Conservation (phyloP, 2,888 invertebrate genomes). For the Drosophila nigritarsus region DNA sequence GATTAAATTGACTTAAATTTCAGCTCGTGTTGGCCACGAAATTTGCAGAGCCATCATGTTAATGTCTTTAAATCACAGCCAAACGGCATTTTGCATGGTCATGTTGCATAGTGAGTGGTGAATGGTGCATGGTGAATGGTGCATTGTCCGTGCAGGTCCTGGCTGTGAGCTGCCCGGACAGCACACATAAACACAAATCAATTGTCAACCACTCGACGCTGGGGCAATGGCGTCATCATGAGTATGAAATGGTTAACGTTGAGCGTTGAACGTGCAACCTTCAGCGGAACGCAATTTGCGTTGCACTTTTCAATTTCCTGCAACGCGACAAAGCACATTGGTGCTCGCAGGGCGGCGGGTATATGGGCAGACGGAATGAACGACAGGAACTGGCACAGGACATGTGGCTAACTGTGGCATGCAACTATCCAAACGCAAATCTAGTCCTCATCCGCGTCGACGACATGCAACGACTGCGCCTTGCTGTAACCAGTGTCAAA, state of each 20-base stretch:
- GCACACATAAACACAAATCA: constrained; percentile 76
- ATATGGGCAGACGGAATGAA: constrained; percentile 21
- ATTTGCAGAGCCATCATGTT: constrained; percentile 50
- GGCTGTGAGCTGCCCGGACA: constrained; percentile 40
- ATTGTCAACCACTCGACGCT: constrained; percentile 75
- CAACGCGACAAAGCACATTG: constrained; percentile 44
- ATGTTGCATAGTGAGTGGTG: constrained; percentile 1
- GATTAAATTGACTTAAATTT: constrained; percentile 43
- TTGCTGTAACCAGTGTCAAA: constrained; percentile 75
- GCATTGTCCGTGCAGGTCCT: constrained; percentile 12
- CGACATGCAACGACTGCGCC: constrained; percentile 13
- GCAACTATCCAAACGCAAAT: constrained; percentile 77
- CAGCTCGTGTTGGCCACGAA: constrained; percentile 26
- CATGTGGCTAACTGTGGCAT: constrained; percentile 58
- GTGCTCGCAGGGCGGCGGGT: constrained; percentile 4
- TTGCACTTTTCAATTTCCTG: constrained; percentile 80
- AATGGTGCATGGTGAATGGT: constrained; percentile 5
- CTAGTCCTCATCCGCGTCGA: constrained; percentile 60
- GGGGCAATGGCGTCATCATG: constrained; percentile 33
- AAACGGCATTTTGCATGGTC: constrained; percentile 71
- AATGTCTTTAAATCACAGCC: constrained; percentile 77
- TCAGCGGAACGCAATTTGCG: constrained; percentile 76
- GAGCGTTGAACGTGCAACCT: constrained; percentile 31
- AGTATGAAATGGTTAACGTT: constrained; percentile 22
- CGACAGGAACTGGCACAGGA: constrained; percentile 42